A percentile compares a stretch with the other conserved stretches of the same genome.
These are phyloP conservation scores for Oenanthe melanoleuca DNA, from an alignment of 2,113 vertebrate genomes.

Conservation along the genomic window DNA sequence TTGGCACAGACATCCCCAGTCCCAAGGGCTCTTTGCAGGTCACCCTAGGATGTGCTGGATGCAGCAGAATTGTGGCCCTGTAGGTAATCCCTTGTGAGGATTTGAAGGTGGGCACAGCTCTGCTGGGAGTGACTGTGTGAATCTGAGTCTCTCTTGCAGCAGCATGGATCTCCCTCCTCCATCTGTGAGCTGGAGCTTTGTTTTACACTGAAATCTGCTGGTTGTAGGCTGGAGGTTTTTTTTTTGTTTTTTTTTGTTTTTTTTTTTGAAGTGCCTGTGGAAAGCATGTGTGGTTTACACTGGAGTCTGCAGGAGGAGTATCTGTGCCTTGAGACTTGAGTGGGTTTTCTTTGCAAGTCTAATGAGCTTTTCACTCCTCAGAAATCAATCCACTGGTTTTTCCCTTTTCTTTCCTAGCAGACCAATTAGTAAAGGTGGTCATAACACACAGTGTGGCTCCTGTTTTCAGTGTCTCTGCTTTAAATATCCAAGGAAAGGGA, in stretches of 20 bases:
- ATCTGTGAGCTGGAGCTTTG: background rate
- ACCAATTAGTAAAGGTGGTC: background rate
- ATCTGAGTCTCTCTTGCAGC: background rate
- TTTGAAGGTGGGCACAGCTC: background rate
- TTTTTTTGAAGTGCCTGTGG: background rate
- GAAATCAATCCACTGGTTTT: background rate
- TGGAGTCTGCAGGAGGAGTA: constrained; percentile 11
- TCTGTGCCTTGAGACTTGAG: background rate
- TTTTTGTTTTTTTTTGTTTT: background rate
- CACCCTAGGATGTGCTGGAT: background rate
- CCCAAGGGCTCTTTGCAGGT: background rate
- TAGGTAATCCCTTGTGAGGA: background rate
- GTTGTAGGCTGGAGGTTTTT: background rate
- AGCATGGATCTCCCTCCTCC: constrained; percentile 27
- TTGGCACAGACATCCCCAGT: fast-evolving
- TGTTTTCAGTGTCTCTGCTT: background rate
- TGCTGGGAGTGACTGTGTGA: background rate
- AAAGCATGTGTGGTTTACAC: background rate
- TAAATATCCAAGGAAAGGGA: background rate
- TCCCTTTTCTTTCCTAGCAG: background rate
- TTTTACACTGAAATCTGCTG: background rate
- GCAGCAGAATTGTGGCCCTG: background rate
- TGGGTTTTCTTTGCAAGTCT: constrained; percentile 36
- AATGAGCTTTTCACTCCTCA: background rate
- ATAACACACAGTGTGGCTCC: background rate